phyloP scores from a whole-genome alignment of 2,888 invertebrate species.

The Steinernema hermaphroditum region DNA sequence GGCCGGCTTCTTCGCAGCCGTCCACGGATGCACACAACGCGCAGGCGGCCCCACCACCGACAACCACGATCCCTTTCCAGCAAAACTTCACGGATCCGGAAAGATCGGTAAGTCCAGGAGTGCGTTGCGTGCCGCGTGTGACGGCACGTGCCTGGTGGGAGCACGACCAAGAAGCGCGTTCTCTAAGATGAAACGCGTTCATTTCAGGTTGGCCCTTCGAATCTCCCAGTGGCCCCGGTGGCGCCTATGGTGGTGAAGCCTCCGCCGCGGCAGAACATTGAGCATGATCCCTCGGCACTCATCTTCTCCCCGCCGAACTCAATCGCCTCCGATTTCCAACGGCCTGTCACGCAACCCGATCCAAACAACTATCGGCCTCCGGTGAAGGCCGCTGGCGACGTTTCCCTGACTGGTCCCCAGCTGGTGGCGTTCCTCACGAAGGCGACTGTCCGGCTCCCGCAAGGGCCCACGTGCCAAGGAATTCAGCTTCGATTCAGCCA shows the following conservation, averaged over 20 bases:
- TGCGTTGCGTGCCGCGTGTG: too few relatives aligned
- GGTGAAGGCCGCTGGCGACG: conserved; percentile 55
- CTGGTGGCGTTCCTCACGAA: conserved; percentile 53
- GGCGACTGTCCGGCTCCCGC: conserved; percentile 46
- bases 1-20: neutral
- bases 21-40: neutral
- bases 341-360: conserved; percentile 42
- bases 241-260: neutral
- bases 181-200: too few relatives aligned
- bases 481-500: conserved; percentile 51
- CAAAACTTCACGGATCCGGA: conserved; percentile 26
- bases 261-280: neutral
- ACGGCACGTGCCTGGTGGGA: too few relatives aligned
- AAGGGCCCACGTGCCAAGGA: conserved; percentile 50
- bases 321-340: conserved; percentile 37
- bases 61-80: conserved; percentile 21
- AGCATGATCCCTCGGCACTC: conserved; percentile 37
- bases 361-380: conserved; percentile 43
- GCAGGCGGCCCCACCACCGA: conserved; percentile 2
- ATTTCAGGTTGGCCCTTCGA: conserved; percentile 26
- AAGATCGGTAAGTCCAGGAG: conserved; percentile 18
- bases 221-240: neutral
- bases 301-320: conserved; percentile 52
- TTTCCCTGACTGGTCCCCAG: conserved; percentile 52
- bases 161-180: too few relatives aligned